phyloP scores from a whole-genome alignment of 1,140 invertebrate species.

The Lysiphlebus fabarum region DNA sequence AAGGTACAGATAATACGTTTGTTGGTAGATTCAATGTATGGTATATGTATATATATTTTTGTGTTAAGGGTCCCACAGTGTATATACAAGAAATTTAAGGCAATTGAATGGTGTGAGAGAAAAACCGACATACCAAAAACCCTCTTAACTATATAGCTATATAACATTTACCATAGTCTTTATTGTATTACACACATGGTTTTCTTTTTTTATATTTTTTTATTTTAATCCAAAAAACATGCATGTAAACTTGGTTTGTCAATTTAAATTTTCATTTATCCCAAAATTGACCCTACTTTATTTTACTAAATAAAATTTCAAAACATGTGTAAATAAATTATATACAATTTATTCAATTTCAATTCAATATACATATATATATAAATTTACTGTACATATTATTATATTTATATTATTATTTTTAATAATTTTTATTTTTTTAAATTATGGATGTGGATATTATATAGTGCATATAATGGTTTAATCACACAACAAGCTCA shows the following conservation, averaged over 20 bases:
- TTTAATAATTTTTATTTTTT: constrained; percentile 3
- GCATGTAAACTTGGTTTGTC: constrained; percentile 25
- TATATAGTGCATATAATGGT: constrained; percentile 42
- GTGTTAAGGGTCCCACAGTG: constrained; percentile 23
- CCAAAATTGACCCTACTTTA: constrained; percentile 32
- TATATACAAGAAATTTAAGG: constrained; percentile 2
- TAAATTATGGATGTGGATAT: neutral
- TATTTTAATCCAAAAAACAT: constrained; percentile 16
- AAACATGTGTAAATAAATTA: neutral
- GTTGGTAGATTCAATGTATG: neutral
- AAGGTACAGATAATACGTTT: constrained; percentile 18
- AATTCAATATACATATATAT: neutral
- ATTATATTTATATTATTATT: constrained; percentile 2
- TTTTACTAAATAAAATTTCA: constrained; percentile 7
- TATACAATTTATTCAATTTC: neutral
- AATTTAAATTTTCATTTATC: constrained; percentile 22
- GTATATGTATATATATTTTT: too few relatives aligned
- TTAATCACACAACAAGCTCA: constrained; percentile 49
- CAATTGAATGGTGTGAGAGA: neutral
- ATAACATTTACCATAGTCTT: constrained; percentile 32
- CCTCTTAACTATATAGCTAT: constrained; percentile 17
- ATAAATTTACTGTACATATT: neutral
- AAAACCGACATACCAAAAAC: constrained; percentile 15
- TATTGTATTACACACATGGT: constrained; percentile 44
- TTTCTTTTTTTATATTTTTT: constrained; percentile 38